phyloP scores from a whole-genome alignment of 2,113 vertebrate species.

The Progne subis region DNA sequence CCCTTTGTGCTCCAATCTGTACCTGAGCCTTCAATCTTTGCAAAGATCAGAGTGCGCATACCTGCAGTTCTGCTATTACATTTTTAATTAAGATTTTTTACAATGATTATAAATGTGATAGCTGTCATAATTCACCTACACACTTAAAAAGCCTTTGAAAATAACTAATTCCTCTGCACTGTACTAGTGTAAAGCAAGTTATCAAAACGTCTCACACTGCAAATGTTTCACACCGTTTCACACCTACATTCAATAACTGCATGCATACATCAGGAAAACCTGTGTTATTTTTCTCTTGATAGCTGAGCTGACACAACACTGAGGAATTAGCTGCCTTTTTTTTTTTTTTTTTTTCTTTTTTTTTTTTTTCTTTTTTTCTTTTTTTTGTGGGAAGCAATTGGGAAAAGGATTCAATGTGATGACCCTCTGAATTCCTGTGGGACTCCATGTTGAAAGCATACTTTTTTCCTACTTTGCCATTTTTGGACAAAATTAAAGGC shows the following conservation, averaged over 20 bases:
- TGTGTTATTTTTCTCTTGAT: not conserved
- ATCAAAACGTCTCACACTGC: not conserved
- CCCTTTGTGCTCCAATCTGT: not conserved
- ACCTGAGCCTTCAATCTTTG: not conserved
- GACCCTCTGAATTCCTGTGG: slow-evolving; percentile 1
- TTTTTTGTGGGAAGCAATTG: not conserved
- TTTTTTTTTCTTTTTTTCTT: not conserved
- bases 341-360: not conserved
- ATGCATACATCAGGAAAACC: not conserved
- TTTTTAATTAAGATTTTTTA: not conserved
- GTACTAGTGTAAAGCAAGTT: not conserved
- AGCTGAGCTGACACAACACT: not conserved
- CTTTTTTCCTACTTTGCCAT: not conserved
- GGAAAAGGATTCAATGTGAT: not conserved
- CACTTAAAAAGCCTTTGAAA: not conserved
- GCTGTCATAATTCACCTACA: not conserved
- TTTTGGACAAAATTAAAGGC: slow-evolving; percentile 8
- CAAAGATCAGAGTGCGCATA: not conserved
- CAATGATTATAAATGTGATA: not conserved
- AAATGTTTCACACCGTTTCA: not conserved
- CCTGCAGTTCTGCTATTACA: not conserved
- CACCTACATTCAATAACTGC: not conserved
- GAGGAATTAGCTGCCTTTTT: not conserved
- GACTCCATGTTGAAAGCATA: not conserved
- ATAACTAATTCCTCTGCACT: not conserved